phyloP scores from a whole-genome alignment of 2,797 vertebrate species.

The Prionace glauca region DNA sequence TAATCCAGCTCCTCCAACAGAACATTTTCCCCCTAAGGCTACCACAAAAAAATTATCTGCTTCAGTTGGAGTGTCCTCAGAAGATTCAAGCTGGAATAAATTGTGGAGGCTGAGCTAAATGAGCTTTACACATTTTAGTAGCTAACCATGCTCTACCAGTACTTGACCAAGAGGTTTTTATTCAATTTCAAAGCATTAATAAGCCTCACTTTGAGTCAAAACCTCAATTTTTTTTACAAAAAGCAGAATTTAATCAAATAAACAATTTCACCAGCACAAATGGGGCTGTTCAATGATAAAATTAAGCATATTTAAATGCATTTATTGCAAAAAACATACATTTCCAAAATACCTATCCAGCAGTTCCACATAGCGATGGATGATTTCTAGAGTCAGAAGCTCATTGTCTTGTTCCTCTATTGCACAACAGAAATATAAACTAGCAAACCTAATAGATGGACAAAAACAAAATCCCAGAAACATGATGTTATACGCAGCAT shows the following conservation, averaged over 20 bases:
- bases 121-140: background rate
- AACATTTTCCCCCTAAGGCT: background rate
- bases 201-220: background rate
- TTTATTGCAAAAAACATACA: slow-evolving; percentile 58
- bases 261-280: background rate
- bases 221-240: background rate
- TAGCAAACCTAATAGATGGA: slow-evolving; percentile 72
- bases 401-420: slow-evolving; percentile 83
- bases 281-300: background rate
- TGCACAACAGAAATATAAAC: slow-evolving; percentile 86
- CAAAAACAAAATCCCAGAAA: background rate
- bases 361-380: slow-evolving; percentile 87
- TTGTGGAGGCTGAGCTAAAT: background rate
- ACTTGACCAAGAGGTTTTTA: background rate
- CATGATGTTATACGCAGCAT: background rate
- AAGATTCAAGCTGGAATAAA: background rate
- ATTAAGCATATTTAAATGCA: background rate
- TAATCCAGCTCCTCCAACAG: background rate
- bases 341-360: slow-evolving; percentile 95
- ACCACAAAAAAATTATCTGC: background rate
- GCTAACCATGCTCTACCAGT: background rate
- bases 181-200: background rate
- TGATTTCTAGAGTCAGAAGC: slow-evolving; percentile 79
- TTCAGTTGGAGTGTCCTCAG: background rate
- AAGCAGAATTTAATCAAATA: background rate